phyloP scores from a whole-genome alignment of 2,113 vertebrate species.

The Cebidichthys violaceus region DNA sequence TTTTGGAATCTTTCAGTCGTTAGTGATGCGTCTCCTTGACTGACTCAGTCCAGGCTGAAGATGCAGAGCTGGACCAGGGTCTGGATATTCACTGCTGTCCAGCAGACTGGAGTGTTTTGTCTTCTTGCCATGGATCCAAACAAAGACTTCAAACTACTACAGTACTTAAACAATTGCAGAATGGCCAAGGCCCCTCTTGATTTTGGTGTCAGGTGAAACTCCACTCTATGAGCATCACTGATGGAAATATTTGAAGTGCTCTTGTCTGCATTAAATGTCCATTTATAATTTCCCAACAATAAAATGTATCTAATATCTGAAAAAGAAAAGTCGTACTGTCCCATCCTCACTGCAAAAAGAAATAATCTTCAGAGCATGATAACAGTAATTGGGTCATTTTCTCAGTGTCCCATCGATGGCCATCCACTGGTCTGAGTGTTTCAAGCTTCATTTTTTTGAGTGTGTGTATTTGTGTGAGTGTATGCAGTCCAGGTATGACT shows the following conservation, averaged over 20 bases:
- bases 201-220: conserved; percentile 10
- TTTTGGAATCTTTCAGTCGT: conserved; percentile 8
- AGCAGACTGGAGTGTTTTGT: neutral
- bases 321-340: conserved; percentile 20
- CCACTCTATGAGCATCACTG: conserved; percentile 6
- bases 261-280: conserved; percentile 24
- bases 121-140: conserved; percentile 9
- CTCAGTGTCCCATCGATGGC: conserved; percentile 67
- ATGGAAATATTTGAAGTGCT: conserved; percentile 13
- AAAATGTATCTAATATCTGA: conserved; percentile 21
- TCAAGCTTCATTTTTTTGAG: conserved; percentile 31
- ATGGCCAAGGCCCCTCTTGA: neutral
- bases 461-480: conserved; percentile 58
- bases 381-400: conserved; percentile 36
- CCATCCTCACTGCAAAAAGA: conserved; percentile 31
- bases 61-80: conserved; percentile 14
- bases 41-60: conserved; percentile 16
- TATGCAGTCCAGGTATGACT: conserved; percentile 67
- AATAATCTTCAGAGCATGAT: conserved; percentile 22
- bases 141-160: conserved; percentile 8
- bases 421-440: conserved; percentile 81
- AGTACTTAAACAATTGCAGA: neutral
- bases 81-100: conserved; percentile 12
- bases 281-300: conserved; percentile 28
- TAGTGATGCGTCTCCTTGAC: conserved; percentile 19